Evolutionary conservation across 2,888 invertebrate genomes (phyloP).

Genomic region (Xestia xanthographa): DNA sequence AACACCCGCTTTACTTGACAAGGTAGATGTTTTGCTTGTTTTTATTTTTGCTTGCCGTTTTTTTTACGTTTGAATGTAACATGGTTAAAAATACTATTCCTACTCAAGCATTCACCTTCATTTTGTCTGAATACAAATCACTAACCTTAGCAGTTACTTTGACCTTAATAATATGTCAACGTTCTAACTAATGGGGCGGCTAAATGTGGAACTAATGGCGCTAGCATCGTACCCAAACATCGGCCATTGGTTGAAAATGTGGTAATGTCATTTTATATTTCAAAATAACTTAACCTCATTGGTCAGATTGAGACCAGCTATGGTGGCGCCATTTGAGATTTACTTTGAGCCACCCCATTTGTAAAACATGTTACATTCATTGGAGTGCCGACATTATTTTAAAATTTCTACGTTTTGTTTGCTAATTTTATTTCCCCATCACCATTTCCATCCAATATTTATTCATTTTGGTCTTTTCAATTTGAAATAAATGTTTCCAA

Average conservation of each 20-base stretch:
- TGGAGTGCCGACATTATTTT: neutral
- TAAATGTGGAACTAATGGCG: too few relatives aligned
- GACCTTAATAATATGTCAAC: neutral
- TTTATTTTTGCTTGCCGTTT: constrained; percentile 71
- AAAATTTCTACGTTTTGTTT: constrained; percentile 18
- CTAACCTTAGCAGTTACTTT: neutral
- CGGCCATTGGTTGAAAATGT: too few relatives aligned
- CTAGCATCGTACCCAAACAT: too few relatives aligned
- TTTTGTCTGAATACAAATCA: neutral
- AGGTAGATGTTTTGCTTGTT: constrained; percentile 83
- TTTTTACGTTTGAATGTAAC: constrained; percentile 47
- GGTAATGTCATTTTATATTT: too few relatives aligned
- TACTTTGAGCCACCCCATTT: too few relatives aligned
- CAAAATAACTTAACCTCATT: too few relatives aligned
- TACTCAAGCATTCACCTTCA: neutral
- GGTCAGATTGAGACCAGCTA: too few relatives aligned
- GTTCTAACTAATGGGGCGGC: neutral
- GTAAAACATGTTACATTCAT: constrained; percentile 38
- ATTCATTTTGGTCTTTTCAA: neutral
- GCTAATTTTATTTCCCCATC: neutral
- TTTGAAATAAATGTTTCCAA: neutral
- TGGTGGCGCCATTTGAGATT: too few relatives aligned
- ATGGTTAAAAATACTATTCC: constrained; percentile 9
- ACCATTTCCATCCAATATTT: neutral
- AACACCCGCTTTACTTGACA: constrained; percentile 85